These are phyloP conservation scores for Isurus oxyrinchus DNA, from an alignment of 2,113 vertebrate genomes.

Conservation along the genomic window DNA sequence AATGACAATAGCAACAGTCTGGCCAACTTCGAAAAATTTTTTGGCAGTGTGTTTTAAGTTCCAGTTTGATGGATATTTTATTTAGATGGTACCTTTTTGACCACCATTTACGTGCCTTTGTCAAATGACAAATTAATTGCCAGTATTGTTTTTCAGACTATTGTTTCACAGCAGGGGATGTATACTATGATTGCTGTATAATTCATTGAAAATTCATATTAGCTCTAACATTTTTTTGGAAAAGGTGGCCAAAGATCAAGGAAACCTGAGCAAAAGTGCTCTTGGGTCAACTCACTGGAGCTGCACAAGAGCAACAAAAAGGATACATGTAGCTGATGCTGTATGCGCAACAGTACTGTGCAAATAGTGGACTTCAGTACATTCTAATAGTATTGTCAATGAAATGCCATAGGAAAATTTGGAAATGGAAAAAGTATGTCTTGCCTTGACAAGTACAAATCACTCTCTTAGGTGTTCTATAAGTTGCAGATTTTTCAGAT, in stretches of 20 bases:
- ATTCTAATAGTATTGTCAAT: not conserved
- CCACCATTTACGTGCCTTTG: not conserved
- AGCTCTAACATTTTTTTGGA: not conserved
- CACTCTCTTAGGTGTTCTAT: not conserved
- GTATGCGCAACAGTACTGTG: not conserved
- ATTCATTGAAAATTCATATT: not conserved
- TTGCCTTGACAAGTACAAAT: not conserved
- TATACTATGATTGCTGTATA: not conserved
- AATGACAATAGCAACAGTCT: not conserved
- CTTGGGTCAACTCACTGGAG: not conserved
- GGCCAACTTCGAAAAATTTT: not conserved
- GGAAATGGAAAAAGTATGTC: not conserved
- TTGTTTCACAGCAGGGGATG: not conserved
- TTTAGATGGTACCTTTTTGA: not conserved
- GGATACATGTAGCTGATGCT: not conserved
- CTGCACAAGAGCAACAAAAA: not conserved
- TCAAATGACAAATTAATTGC: not conserved
- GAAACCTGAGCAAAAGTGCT: not conserved
- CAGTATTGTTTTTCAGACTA: not conserved
- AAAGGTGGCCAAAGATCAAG: not conserved
- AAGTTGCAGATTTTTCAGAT: not conserved
- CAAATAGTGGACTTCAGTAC: not conserved
- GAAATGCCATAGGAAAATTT: not conserved
- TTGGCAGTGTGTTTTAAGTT: conserved; percentile 4
- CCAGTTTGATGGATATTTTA: not conserved